Evolutionary conservation across 2,797 vertebrate species (phyloP), one percentile per base, ranked within the genome.

Genomic region (Sebastes steindachneri): DNA sequence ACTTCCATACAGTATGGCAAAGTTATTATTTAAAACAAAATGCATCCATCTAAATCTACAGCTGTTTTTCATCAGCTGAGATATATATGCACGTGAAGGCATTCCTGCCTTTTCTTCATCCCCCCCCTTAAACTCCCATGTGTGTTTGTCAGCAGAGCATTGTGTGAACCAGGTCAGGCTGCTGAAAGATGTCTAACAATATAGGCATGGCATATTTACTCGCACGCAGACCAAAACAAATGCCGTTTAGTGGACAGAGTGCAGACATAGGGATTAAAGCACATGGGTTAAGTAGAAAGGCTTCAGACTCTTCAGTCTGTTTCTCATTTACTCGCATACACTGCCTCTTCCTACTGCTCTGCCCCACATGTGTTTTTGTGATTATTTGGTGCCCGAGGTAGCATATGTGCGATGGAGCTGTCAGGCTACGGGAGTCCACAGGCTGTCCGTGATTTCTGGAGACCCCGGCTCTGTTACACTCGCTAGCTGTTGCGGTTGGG

Each of bases 41-140:
- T 26, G 51, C 11, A 76, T 82, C 59, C 57, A 60, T 86, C 37
- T 12, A 17, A 65, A 72, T 23, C 57, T 55, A 33, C 19, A 73
- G 62, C 33, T 93, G 91, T 90, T 94, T 91, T 70, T 76, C 87
- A 91, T 95, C 87, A 92, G 75, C 54, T 53, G 53, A 80, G 74
- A 83, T 66, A 37, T 57, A 81, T 51, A 62, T 55, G 82, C 85
- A 89, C 11, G 57, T 80, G 71, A 88, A 55, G 37, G 51, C 79
- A 83, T 84, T 88, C 79, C 83, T 86, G 68, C 53, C 48, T 57
- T 29, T 68, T 29, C 68, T 65, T 79, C 54, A n/a, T 17, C 45
- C 37, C 53, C 31, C 45, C 9, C 10, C 31, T 7, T 3, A 14
- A 74, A 57, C n/a, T 45, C 57, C 11, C 51, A 62, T 35, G 21